Percentiles rank a stretch among this genome's conserved stretches.
Evolutionary conservation across 2,888 invertebrate genomes (phyloP).

Genomic region (Epiblema foenella): DNA sequence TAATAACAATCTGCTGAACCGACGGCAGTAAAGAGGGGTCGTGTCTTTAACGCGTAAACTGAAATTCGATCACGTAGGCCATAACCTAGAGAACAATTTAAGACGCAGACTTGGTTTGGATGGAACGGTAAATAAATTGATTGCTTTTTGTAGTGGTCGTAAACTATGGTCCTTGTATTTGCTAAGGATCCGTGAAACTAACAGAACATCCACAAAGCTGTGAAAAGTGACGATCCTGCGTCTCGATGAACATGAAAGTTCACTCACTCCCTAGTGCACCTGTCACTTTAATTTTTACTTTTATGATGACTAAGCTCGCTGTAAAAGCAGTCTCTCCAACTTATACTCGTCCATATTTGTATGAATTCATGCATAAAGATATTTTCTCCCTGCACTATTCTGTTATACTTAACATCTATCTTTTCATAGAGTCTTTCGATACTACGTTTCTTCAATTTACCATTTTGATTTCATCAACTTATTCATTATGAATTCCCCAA

Average conservation of each 20-base stretch:
- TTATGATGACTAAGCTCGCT: constrained; percentile 24
- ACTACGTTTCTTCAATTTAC: constrained; percentile 11
- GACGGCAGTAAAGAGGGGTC: constrained; percentile 52
- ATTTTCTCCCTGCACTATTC: neutral
- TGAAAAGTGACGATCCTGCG: constrained; percentile 8
- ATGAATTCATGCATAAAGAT: neutral
- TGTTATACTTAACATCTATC: neutral
- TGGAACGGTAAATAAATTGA: constrained; percentile 60
- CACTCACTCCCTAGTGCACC: constrained; percentile 29
- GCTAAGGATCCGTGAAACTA: constrained; percentile 28
- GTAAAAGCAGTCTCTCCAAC: neutral
- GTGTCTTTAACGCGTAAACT: constrained; percentile 51
- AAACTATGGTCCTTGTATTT: constrained; percentile 52
- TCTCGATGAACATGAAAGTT: constrained; percentile 21
- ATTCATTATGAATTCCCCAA: constrained; percentile 26
- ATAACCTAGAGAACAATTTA: constrained; percentile 56
- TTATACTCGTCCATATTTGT: neutral
- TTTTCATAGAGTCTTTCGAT: neutral
- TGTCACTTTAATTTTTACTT: constrained; percentile 25
- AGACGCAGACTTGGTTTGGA: constrained; percentile 47
- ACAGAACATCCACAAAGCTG: constrained; percentile 16
- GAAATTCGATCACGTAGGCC: constrained; percentile 63
- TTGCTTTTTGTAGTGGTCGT: constrained; percentile 59
- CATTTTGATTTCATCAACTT: constrained; percentile 34
- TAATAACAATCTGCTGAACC: constrained; percentile 54